Base-by-base conservation (phyloP, 2,113 vertebrate genomes). In the Pomatorhinus ruficollis region DNA sequence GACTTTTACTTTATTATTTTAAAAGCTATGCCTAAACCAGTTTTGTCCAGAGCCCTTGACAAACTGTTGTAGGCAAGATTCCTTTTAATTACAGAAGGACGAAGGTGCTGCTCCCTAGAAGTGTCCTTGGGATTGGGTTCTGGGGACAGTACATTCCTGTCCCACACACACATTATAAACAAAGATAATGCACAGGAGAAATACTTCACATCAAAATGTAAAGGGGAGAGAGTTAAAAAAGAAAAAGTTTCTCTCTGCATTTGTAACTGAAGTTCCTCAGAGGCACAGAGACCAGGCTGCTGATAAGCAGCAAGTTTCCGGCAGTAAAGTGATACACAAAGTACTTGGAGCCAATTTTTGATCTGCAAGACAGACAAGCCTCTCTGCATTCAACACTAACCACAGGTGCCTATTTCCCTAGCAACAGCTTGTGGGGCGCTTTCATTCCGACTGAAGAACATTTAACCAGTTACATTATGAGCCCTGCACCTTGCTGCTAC, bases 331-430 rank as follows among this genome's bases (percentile, higher is more conserved):
- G 49, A 94, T 56, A 91, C 5, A 18, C 84, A 59, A 22, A 76
- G 86, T 25, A 72, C 89, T 92, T 42, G 15, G 68, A 91, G 83
- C 70, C 72, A 42, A 40, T 87, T 97, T 93, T 42, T 90, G 80
- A 93, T 91, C 89, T 52, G 76, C 66, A 93, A 87, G 65, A 70
- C 77, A 83, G 83, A 88, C 75, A 82, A 92, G 83, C 24, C 69
- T 87, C 93, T 85, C 86, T 54, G 83, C 65, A 63, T 70, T 96
- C 90, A 94, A 11, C 79, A 23, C 87, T 91, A 96, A 97, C 97
- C 94, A 77, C 95, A 95, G 95, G 94, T 33, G 2, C 87, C 93
- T 40, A 95, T 92, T 96, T 90, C 95, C 95, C 54, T 86, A 87
- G 95, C 95, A 97, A 97, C 95, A 92, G 83, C 69, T 56, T 37